phyloP scores from a whole-genome alignment of 2,797 vertebrate species.

The Dallia pectoralis region DNA sequence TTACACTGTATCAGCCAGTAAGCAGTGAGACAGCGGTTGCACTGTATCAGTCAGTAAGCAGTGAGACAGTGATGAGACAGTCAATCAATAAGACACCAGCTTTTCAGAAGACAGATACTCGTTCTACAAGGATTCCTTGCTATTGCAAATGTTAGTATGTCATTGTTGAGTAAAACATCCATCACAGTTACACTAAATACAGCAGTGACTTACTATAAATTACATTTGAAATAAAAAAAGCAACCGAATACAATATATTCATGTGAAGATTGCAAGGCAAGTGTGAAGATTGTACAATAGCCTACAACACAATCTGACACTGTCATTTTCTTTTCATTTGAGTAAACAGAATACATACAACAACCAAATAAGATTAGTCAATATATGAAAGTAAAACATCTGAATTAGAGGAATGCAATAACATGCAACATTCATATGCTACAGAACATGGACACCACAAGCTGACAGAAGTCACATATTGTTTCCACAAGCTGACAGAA shows the following conservation, averaged over 20 bases:
- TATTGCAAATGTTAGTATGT: conserved; percentile 29
- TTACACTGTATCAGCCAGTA: neutral
- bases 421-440: conserved; percentile 9
- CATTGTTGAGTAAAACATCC: conserved; percentile 18
- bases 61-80: neutral
- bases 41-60: conserved; percentile 4
- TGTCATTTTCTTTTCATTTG: conserved; percentile 11
- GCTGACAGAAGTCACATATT: neutral
- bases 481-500: neutral
- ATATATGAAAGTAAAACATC: conserved; percentile 28
- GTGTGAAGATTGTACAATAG: neutral
- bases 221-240: conserved; percentile 7
- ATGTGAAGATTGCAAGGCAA: neutral
- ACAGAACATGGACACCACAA: neutral
- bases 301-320: neutral
- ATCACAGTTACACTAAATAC: conserved; percentile 16
- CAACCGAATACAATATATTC: neutral
- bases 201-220: conserved; percentile 20
- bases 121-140: neutral
- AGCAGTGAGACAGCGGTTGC: too few species aligned
- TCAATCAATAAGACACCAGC: neutral
- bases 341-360: conserved; percentile 45
- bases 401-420: conserved; percentile 25
- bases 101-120: neutral
- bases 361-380: conserved; percentile 11